These are phyloP conservation scores for Nemapogon koenigi DNA, from an alignment of 2,888 invertebrate species.

Conservation along the genomic window DNA sequence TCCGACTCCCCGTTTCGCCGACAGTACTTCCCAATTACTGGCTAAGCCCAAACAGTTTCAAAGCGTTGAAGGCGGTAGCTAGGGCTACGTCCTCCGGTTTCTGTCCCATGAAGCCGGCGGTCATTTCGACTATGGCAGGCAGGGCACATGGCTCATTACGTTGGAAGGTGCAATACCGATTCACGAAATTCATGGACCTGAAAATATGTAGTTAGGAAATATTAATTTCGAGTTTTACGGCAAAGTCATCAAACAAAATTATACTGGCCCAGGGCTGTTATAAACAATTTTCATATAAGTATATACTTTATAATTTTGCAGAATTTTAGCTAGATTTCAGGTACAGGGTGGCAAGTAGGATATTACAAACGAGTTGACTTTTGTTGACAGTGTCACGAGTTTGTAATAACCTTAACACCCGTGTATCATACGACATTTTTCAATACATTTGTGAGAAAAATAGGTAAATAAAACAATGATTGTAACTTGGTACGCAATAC, in stretches of 20 bases:
- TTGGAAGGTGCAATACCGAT: conserved; percentile 94
- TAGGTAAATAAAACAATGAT: no score
- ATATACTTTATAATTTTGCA: no score
- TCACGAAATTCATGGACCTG: conserved; percentile 81
- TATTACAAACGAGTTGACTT: no score
- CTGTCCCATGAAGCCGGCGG: conserved; percentile 89
- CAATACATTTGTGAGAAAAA: no score
- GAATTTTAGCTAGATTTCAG: no score
- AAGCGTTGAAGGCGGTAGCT: conserved; percentile 89
- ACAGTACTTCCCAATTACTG: conserved; percentile 49
- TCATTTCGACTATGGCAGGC: conserved; percentile 91
- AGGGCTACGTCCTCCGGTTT: conserved; percentile 89
- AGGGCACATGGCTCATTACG: conserved; percentile 95
- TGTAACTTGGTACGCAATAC: no score
- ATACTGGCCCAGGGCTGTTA: not conserved
- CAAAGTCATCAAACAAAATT: not conserved
- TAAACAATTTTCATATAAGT: no score
- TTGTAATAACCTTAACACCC: no score
- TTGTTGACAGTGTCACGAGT: no score
- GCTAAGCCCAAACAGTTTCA: conserved; percentile 87
- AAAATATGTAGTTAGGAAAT: conserved; percentile 16
- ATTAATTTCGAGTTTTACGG: not conserved
- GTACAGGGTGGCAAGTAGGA: no score
- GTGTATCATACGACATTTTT: no score
- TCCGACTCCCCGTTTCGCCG: not conserved